Conservation (phyloP, 1,140 invertebrate species). For the Pseudoatta argentina region DNA sequence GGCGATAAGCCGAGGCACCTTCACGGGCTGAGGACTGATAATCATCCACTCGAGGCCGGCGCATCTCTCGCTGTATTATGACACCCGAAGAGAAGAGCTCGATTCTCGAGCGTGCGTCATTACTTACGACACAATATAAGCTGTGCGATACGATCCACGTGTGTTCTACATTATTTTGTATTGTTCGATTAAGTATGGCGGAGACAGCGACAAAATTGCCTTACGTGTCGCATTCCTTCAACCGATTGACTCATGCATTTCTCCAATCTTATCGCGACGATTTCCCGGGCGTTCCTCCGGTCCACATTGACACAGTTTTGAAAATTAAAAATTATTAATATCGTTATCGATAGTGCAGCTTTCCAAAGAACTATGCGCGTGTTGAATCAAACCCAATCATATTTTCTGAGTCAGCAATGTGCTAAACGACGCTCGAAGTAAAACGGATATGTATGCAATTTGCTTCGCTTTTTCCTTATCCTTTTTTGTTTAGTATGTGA, state of each 20-base stretch:
- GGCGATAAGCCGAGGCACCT: slow-evolving; percentile 38
- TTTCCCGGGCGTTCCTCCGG: neutral
- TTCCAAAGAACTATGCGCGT: neutral
- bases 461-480: neutral
- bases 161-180: neutral
- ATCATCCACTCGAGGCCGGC: slow-evolving; percentile 23
- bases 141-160: neutral
- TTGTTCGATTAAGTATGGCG: slow-evolving; percentile 26
- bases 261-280: slow-evolving; percentile 59
- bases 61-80: slow-evolving; percentile 3
- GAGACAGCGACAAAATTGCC: slow-evolving; percentile 42
- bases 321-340: slow-evolving; percentile 24
- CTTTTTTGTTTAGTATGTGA: neutral
- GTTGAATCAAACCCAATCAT: slow-evolving; percentile 27
- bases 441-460: neutral
- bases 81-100: neutral
- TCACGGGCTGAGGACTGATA: slow-evolving; percentile 36
- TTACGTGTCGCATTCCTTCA: slow-evolving; percentile 71
- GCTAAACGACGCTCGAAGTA: neutral
- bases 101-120: slow-evolving; percentile 10
- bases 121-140: neutral
- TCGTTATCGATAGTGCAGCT: neutral
- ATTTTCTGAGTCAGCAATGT: slow-evolving; percentile 14
- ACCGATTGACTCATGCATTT: slow-evolving; percentile 59
- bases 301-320: neutral